Conservation (phyloP, 2,888 invertebrate genomes). For the Tinea pellionella region DNA sequence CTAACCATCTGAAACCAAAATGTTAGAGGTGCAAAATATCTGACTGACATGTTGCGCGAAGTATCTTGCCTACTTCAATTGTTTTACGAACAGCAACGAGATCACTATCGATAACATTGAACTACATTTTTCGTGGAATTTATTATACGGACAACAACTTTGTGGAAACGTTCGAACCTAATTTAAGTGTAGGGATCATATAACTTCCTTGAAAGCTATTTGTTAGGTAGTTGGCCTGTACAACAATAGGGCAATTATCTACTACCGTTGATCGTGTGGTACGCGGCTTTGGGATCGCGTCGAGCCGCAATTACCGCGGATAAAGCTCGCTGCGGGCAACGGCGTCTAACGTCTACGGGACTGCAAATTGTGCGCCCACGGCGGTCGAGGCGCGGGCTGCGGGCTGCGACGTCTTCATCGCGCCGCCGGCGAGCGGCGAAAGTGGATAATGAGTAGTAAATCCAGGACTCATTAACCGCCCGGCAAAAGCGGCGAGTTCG, state of each 20-base stretch:
- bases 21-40: no score
- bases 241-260: conserved; percentile 62
- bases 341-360: conserved; percentile 32
- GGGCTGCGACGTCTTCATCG: conserved; percentile 55
- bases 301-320: conserved; percentile 54
- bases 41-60: no score
- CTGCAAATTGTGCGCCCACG: conserved; percentile 56
- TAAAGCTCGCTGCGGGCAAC: conserved; percentile 50
- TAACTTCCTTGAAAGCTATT: conserved; percentile 46
- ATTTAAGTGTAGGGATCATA: conserved; percentile 13
- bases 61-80: no score
- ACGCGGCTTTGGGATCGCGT: conserved; percentile 38
- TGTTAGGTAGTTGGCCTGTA: conserved; percentile 35
- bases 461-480: conserved; percentile 59
- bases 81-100: no score
- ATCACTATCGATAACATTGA: neutral
- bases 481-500: conserved; percentile 32
- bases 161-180: conserved; percentile 8
- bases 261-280: conserved; percentile 51
- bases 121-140: neutral
- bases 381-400: conserved; percentile 23
- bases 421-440: conserved; percentile 44
- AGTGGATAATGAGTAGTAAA: conserved; percentile 67
- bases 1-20: conserved; percentile 74
- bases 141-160: neutral